phyloP scores from a whole-genome alignment of 2,797 vertebrate genomes.

The Trematomus bernacchii region DNA sequence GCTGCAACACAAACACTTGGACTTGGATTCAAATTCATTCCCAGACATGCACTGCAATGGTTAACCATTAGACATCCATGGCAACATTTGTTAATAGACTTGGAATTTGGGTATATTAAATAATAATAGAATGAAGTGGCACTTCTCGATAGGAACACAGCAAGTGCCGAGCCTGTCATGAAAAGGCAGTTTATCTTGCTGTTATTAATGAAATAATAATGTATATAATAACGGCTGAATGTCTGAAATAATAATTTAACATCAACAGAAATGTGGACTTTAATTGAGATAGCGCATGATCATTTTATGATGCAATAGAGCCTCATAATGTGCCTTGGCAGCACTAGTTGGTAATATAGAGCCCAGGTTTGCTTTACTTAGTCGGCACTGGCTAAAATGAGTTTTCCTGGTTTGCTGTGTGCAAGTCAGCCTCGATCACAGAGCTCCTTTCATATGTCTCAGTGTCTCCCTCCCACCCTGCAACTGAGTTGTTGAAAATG shows the following conservation, averaged over 20 bases:
- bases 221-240: too few species aligned
- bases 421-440: conserved; percentile 58
- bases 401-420: conserved; percentile 61
- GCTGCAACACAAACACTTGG: conserved; percentile 1
- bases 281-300: background rate
- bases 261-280: too few species aligned
- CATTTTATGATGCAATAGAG: background rate
- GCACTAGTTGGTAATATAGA: conserved; percentile 40
- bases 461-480: conserved; percentile 45
- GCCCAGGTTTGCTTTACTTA: conserved; percentile 34
- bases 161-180: too few species aligned
- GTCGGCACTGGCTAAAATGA: conserved; percentile 35
- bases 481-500: conserved; percentile 27
- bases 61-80: background rate
- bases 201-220: too few species aligned
- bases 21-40: background rate
- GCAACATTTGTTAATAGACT: background rate
- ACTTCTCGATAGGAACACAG: too few species aligned
- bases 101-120: background rate
- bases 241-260: too few species aligned
- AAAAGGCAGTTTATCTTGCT: too few species aligned
- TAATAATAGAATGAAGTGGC: too few species aligned
- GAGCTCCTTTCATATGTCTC: conserved; percentile 67
- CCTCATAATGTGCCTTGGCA: background rate
- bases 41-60: background rate